Conservation (phyloP, 2,797 vertebrate species). For the Amazona ochrocephala region DNA sequence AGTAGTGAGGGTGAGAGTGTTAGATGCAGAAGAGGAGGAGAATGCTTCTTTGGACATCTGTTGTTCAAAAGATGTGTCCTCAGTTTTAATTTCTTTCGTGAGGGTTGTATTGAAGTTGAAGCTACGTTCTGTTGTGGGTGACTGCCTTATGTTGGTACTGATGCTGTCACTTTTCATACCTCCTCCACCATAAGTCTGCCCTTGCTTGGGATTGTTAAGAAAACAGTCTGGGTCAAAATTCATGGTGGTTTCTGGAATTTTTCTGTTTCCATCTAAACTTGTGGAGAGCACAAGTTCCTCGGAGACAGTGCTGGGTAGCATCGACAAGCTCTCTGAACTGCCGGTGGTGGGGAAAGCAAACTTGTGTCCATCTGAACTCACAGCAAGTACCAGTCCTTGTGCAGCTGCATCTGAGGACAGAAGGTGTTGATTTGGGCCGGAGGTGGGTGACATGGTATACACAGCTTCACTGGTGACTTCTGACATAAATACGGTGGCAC, state of each 20-base stretch:
- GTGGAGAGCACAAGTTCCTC: conserved; percentile 97
- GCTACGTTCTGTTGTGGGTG: conserved; percentile 83
- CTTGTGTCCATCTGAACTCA: conserved; percentile 94
- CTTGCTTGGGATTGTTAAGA: conserved; percentile 99
- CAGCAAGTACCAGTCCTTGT: conserved; percentile 92
- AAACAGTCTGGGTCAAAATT: conserved; percentile 99
- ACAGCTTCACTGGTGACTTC: conserved; percentile 95
- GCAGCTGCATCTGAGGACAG: conserved; percentile 90
- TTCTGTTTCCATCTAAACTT: conserved; percentile 90
- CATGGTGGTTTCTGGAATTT: conserved; percentile 96
- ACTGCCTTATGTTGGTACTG: conserved; percentile 79
- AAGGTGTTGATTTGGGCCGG: conserved; percentile 92
- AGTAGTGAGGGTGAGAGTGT: conserved; percentile 86
- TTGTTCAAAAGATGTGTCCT: conserved; percentile 98
- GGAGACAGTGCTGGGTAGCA: conserved; percentile 90
- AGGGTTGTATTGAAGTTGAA: conserved; percentile 87
- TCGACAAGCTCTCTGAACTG: conserved; percentile 88
- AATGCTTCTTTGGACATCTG: conserved; percentile 93
- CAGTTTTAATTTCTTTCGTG: conserved; percentile 96
- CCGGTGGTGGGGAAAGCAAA: conserved; percentile 92
- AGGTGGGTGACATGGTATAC: conserved; percentile 96
- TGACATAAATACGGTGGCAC: conserved; percentile 94
- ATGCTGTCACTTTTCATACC: conserved; percentile 91
- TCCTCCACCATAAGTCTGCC: conserved; percentile 96
- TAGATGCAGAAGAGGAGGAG: conserved; percentile 82